A percentile compares a stretch with the other conserved stretches of the same genome.
Conservation (phyloP, 2,888 invertebrate genomes). For the Notodonta dromedarius region DNA sequence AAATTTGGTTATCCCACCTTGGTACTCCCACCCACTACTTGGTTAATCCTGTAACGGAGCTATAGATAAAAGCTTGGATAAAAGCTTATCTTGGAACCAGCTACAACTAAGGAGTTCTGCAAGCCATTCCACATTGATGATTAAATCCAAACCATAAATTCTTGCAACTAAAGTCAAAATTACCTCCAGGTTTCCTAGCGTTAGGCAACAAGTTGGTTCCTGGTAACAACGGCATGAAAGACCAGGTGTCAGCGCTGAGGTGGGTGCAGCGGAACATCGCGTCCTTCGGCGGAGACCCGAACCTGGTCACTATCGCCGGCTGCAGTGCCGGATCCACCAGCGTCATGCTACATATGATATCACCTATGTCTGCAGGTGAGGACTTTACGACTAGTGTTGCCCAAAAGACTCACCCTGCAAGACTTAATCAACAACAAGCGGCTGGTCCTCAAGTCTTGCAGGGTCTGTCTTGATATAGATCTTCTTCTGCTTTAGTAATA, state of each 20-base stretch:
- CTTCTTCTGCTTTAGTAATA: too few relatives aligned
- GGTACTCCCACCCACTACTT: too few relatives aligned
- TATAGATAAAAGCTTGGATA: neutral
- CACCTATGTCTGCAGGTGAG: conserved; percentile 22
- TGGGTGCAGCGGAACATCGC: conserved; percentile 86
- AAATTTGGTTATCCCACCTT: too few relatives aligned
- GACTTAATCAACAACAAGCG: too few relatives aligned
- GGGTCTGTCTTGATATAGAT: too few relatives aligned
- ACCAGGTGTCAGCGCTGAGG: conserved; percentile 83
- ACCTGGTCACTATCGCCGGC: conserved; percentile 85
- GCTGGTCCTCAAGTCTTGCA: too few relatives aligned
- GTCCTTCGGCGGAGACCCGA: conserved; percentile 87
- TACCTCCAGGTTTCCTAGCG: conserved; percentile 79
- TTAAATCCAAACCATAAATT: too few relatives aligned
- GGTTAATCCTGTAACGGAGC: too few relatives aligned
- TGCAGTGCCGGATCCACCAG: conserved; percentile 76
- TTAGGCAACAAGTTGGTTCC: conserved; percentile 85
- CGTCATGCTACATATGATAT: conserved; percentile 32
- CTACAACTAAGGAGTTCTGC: too few relatives aligned
- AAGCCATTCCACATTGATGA: too few relatives aligned
- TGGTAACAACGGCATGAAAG: conserved; percentile 88
- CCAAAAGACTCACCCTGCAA: neutral
- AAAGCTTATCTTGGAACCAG: neutral
- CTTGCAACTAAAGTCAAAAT: neutral
- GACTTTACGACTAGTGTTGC: neutral